A percentile compares a stretch with the other conserved stretches of the same genome.
Conservation (phyloP, 2,888 invertebrate genomes). For the Zygothrica quintamaculata region DNA sequence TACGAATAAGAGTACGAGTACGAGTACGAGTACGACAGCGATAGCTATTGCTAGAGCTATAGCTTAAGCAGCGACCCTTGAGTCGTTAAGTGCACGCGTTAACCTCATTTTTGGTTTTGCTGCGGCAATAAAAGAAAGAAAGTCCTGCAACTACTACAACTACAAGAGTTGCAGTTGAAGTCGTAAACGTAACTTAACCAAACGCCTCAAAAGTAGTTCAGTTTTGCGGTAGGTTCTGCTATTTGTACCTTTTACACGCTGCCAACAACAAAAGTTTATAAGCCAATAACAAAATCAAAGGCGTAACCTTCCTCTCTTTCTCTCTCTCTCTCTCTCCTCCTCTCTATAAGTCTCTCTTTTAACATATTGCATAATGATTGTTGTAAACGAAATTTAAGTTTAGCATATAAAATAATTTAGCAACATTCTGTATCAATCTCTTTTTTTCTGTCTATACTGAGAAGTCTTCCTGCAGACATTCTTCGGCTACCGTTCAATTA, state of each 20-base stretch:
- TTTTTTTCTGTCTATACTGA: no score
- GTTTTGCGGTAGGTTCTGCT: slow-evolving; percentile 16
- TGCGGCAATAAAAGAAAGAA: slow-evolving; percentile 60
- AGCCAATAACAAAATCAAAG: slow-evolving; percentile 14
- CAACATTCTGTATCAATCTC: no score
- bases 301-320: no score
- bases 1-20: no score
- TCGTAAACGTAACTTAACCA: slow-evolving; percentile 44
- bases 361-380: no score
- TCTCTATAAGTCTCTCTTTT: no score
- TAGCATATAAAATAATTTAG: no score
- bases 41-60: slow-evolving; percentile 2
- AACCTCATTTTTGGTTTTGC: slow-evolving; percentile 68
- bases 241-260: no score
- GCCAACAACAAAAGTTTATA: neutral
- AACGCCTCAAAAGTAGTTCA: slow-evolving; percentile 48
- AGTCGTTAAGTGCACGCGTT: slow-evolving; percentile 79
- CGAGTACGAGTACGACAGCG: no score
- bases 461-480: no score
- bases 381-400: no score
- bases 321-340: no score
- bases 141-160: slow-evolving; percentile 45
- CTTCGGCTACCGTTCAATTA: slow-evolving; percentile 32
- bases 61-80: slow-evolving; percentile 43
- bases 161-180: slow-evolving; percentile 38